Evolutionary conservation across 2,888 invertebrate species (phyloP), one percentile per base, ranked within the genome.

Genomic region (Hydriomena furcata): DNA sequence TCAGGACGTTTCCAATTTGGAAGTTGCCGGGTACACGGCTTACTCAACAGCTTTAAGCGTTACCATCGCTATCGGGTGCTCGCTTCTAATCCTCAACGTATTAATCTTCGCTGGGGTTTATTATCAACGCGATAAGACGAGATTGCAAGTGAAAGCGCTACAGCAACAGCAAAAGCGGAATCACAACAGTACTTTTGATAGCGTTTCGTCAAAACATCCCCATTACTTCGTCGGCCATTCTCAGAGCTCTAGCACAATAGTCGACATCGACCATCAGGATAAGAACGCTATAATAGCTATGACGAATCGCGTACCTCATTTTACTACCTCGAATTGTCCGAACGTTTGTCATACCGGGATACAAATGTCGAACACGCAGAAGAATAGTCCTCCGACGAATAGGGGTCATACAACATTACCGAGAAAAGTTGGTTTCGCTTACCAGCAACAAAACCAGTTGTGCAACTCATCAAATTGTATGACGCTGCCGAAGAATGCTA

Each of bases 101-200:
- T 84, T 96, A 10, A 95, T 96, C 60, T 96, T 96, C 69, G 96
- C 96, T 32, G 95, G 95, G 0, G 95, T 96, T 6, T 96, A 96
- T 77, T 96, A 96, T 71, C 96, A 96, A 78, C 82, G 94, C 46
- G 94, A 94, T 66, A 95, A 95, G 78, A 95, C 95, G 17, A 86
- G 95, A 60, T 91, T 95, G 68, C 96, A 96, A 79, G 95, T 95
- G 34, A 96, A 96, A 86, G 91, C 89, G 5, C 68, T 91, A 2
- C 95, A 96, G 73, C 95, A 95, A 71, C 95, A 95, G 71, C 91
- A 91, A 63, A 95, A 95, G 73, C 90, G 95, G 37, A 89, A 84
- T 58, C 88, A 91, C 61, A 91, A 89, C 55, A 78, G 88, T n/a
- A 90, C 88, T 0, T 91, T 91, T 47, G 91, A 91, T 46, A 94